Evolutionary conservation across 2,797 vertebrate genomes (phyloP).

Genomic region (Lepus oiostolus): DNA sequence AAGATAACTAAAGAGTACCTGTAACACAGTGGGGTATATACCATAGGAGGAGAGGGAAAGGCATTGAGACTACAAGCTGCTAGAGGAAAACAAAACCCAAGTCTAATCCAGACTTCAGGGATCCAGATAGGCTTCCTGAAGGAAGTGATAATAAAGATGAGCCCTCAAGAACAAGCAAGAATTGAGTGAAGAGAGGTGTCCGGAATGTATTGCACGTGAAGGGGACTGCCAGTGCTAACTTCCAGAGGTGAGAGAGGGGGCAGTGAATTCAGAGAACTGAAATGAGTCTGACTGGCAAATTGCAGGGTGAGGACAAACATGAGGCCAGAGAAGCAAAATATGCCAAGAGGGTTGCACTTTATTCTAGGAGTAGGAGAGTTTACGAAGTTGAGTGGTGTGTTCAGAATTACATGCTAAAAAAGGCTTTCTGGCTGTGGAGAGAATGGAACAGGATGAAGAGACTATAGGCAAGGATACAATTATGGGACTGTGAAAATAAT

Average conservation of each 20-base stretch:
- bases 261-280: not conserved
- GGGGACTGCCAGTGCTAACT: not conserved
- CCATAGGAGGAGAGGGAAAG: not conserved
- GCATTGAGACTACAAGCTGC: not conserved
- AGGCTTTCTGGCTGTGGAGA: constrained; percentile 21
- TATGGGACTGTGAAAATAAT: constrained; percentile 9
- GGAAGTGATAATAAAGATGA: not conserved
- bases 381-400: not conserved
- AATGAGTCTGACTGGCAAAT: not conserved
- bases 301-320: not conserved
- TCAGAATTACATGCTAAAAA: constrained; percentile 30
- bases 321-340: not conserved
- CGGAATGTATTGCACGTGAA: not conserved
- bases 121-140: not conserved
- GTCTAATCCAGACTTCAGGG: not conserved
- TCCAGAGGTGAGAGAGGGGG: not conserved
- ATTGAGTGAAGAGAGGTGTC: not conserved
- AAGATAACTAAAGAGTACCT: not conserved
- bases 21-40: not conserved
- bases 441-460: not conserved
- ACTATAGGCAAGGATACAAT: not conserved
- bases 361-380: constrained; percentile 28
- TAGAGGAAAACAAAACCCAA: not conserved
- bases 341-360: not conserved
- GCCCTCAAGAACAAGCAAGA: constrained; percentile 1